Evolutionary conservation across 2,797 vertebrate genomes (phyloP).

Genomic region (Chiroxiphia lanceolata): DNA sequence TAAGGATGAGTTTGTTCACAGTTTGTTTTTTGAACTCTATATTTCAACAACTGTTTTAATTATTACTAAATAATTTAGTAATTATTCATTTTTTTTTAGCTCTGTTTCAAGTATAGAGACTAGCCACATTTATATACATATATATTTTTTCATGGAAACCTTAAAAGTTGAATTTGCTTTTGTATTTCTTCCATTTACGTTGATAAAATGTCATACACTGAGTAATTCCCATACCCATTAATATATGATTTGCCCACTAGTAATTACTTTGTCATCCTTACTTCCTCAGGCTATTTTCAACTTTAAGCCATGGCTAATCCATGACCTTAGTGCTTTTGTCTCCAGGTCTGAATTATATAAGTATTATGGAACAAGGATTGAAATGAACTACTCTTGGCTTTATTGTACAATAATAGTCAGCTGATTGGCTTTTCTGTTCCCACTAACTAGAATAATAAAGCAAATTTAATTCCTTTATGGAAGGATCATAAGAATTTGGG

Average conservation of each 20-base stretch:
- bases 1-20: neutral
- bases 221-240: conserved; percentile 60
- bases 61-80: neutral
- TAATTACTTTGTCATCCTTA: conserved; percentile 74
- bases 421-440: conserved; percentile 53
- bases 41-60: neutral
- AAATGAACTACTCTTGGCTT: conserved; percentile 56
- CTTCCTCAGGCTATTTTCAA: conserved; percentile 74
- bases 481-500: neutral
- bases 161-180: conserved; percentile 44
- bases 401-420: conserved; percentile 34
- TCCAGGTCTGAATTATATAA: conserved; percentile 43
- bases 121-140: neutral
- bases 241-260: conserved; percentile 60
- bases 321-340: conserved; percentile 44
- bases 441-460: conserved; percentile 48
- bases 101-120: neutral
- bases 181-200: conserved; percentile 46
- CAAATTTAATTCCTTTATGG: conserved; percentile 23
- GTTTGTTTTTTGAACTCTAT: neutral
- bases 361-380: conserved; percentile 38
- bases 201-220: conserved; percentile 64
- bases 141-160: neutral
- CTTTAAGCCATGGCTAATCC: conserved; percentile 76
- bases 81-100: conserved; percentile 19